Base-by-base conservation (phyloP, 2,113 vertebrate genomes). In the Neofelis nebulosa region DNA sequence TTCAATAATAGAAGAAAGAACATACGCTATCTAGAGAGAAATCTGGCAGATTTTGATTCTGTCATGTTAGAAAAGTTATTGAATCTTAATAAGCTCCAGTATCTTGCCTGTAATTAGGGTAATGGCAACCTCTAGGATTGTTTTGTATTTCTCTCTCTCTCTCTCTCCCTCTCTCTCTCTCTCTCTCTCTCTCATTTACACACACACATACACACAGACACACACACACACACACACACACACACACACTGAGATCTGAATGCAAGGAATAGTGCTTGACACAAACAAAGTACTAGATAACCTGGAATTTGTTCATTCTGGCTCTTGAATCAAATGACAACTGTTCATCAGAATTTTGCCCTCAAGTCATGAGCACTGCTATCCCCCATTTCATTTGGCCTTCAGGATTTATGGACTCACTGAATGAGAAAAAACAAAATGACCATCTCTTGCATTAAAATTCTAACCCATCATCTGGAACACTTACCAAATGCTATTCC, bases 401-500 rank as follows among this genome's bases (percentile, higher is more conserved):
- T 16, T 88, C 45, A n/a, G 13, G 27, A 93, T 41, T 93, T 52
- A 93, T 69, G 45, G 16, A 79, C 2, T 18, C 69, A 61, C 21
- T 88, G 71, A 88, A 74, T 41, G 23, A 95, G 27, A 85, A 94
- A 68, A 86, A 21, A 79, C 19, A 82, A 79, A 90, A 87, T 78
- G 74, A 95, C 87, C 61, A 96, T 31, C 57, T 88, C 50, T 48
- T 79, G 19, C 29, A 73, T 63, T 91, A 38, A 89, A 92, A 82
- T 36, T 83, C 50, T 80, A 82, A 93, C 27, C 89, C 45, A 61
- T 93, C 73, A 18, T 29, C 33, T 94, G 84, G 45, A 83, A 80
- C 50, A 80, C 15, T 92, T 90, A 92, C 36, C 15, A 95, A 93
- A 89, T 90, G 61, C 27, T 84, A 52, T 41, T 93, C 31, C 90